These are phyloP conservation scores for Pantherophis vulpinus DNA, from an alignment of 2,797 vertebrate species.

Conservation along the genomic window DNA sequence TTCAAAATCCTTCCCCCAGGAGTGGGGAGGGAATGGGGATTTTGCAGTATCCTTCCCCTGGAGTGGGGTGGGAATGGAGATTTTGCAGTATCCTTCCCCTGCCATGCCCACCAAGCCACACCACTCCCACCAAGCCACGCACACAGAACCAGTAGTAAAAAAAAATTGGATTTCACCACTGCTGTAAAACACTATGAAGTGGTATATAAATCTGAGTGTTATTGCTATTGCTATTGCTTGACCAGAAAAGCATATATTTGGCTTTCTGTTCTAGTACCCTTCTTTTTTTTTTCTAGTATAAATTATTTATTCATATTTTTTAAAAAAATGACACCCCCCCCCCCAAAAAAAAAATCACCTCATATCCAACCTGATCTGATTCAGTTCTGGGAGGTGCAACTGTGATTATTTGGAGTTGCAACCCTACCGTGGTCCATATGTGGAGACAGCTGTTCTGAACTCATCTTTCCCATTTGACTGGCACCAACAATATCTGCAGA, in stretches of 20 bases:
- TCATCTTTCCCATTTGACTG: background rate
- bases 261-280: background rate
- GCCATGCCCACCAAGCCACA: too few relatives aligned
- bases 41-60: too few relatives aligned
- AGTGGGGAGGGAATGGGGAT: too few relatives aligned
- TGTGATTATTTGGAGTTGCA: background rate
- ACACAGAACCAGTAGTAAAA: too few relatives aligned
- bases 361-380: background rate
- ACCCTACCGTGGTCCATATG: background rate
- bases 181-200: too few relatives aligned
- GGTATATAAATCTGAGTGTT: too few relatives aligned
- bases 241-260: background rate
- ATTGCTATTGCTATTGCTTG: background rate
- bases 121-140: too few relatives aligned
- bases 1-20: too few relatives aligned
- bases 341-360: too few relatives aligned
- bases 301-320: background rate
- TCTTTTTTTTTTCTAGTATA: background rate
- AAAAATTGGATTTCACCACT: too few relatives aligned
- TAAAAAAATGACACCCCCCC: rapidly evolving
- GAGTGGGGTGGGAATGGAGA: too few relatives aligned
- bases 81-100: too few relatives aligned
- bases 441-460: background rate
- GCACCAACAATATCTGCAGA: background rate
- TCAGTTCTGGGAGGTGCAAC: background rate